Conservation (phyloP, 2,888 invertebrate species). For the Heliconius sara region DNA sequence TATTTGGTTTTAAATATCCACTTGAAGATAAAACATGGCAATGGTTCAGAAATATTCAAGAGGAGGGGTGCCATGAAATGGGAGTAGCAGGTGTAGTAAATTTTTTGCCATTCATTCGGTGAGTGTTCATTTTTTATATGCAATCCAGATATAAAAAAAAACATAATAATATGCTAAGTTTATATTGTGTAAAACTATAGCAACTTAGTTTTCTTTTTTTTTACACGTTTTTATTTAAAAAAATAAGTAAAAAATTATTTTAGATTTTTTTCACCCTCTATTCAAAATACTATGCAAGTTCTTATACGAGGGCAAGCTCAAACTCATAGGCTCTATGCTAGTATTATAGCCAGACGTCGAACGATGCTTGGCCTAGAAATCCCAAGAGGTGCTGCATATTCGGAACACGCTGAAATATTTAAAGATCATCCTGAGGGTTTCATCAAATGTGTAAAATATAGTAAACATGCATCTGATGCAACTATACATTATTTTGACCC, state of each 20-base stretch:
- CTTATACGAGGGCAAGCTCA: constrained; percentile 88
- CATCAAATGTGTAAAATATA: constrained; percentile 76
- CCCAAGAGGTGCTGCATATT: constrained; percentile 64
- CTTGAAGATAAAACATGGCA: constrained; percentile 89
- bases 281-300: constrained; percentile 85
- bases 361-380: constrained; percentile 62
- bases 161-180: not conserved
- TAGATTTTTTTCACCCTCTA: constrained; percentile 86
- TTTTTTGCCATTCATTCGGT: constrained; percentile 92
- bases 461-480: constrained; percentile 62
- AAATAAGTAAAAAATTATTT: constrained; percentile 31
- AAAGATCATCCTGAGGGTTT: constrained; percentile 71
- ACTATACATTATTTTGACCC: constrained; percentile 77
- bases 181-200: not conserved
- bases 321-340: constrained; percentile 89
- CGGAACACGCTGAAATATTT: constrained; percentile 63
- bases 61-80: constrained; percentile 92
- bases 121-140: constrained; percentile 42
- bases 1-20: constrained; percentile 89
- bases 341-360: constrained; percentile 85
- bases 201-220: too few species aligned
- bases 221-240: too few species aligned
- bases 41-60: constrained; percentile 90
- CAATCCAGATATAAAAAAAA: not conserved
- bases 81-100: constrained; percentile 93